phyloP scores from a whole-genome alignment of 2,888 invertebrate genomes.

The Ichneumoninae sp. region DNA sequence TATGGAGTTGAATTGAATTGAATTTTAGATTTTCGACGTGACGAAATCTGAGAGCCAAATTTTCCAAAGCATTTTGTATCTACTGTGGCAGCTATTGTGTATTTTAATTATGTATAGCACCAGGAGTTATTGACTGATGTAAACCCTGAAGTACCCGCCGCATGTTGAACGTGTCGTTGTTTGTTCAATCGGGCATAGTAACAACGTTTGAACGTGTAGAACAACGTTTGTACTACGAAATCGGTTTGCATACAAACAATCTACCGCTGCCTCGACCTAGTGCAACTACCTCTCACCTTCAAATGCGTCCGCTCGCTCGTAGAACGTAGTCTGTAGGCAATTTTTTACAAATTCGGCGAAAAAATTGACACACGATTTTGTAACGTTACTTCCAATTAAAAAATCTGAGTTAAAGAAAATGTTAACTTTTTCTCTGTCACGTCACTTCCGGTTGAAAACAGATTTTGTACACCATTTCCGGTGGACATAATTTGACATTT shows the following conservation, averaged over 20 bases:
- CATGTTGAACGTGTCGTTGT: background rate
- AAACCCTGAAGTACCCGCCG: background rate
- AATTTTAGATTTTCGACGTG: background rate
- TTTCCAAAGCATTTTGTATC: background rate
- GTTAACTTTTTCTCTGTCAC: too few relatives aligned
- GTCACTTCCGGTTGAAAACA: too few relatives aligned
- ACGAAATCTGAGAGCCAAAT: background rate
- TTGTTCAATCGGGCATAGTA: background rate
- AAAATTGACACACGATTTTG: too few relatives aligned
- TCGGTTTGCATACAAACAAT: background rate
- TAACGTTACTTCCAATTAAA: too few relatives aligned
- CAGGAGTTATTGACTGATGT: background rate
- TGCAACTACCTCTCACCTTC: background rate
- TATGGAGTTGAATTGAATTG: background rate
- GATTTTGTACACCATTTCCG: too few relatives aligned
- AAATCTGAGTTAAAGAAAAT: too few relatives aligned
- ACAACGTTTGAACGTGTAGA: background rate
- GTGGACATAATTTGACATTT: too few relatives aligned
- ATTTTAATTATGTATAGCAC: background rate
- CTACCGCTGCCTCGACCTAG: constrained; percentile 6
- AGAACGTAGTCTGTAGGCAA: background rate
- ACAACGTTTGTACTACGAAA: constrained; percentile 20
- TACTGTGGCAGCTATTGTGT: background rate
- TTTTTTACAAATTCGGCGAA: too few relatives aligned
- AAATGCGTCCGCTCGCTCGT: background rate